Evolutionary conservation across 1,140 invertebrate species (phyloP).

Genomic region (Euwallacea fornicatus): DNA sequence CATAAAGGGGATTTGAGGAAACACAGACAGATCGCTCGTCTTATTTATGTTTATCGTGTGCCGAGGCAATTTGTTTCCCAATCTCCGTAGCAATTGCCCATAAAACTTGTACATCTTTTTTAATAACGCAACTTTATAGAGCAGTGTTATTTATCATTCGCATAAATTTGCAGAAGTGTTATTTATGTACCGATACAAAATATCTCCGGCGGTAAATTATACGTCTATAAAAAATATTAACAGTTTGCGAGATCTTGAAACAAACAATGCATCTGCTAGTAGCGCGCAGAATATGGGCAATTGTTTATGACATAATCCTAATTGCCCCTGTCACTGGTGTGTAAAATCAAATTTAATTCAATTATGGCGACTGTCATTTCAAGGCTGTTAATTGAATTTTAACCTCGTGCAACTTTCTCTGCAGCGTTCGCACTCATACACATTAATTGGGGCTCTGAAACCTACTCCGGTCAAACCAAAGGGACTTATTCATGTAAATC

Average conservation of each 20-base stretch:
- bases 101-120: constrained; percentile 32
- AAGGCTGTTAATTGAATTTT: not conserved
- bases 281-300: constrained; percentile 47
- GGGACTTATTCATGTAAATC: too few species aligned
- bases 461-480: too few species aligned
- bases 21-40: constrained; percentile 46
- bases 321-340: constrained; percentile 34
- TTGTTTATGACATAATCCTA: constrained; percentile 52
- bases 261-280: constrained; percentile 41
- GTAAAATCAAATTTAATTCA: constrained; percentile 16
- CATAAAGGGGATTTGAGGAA: constrained; percentile 43
- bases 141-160: constrained; percentile 8
- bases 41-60: constrained; percentile 49
- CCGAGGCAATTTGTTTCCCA: constrained; percentile 46
- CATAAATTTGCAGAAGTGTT: not conserved
- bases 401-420: not conserved
- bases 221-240: not conserved
- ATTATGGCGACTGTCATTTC: not conserved
- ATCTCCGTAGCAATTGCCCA: constrained; percentile 39
- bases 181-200: not conserved
- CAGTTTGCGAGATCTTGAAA: not conserved
- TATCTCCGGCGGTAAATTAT: not conserved
- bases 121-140: constrained; percentile 26
- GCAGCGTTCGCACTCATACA: too few species aligned
- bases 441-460: too few species aligned